These are phyloP conservation scores for Solen grandis DNA, from an alignment of 1,140 invertebrate genomes.

Conservation along the genomic window DNA sequence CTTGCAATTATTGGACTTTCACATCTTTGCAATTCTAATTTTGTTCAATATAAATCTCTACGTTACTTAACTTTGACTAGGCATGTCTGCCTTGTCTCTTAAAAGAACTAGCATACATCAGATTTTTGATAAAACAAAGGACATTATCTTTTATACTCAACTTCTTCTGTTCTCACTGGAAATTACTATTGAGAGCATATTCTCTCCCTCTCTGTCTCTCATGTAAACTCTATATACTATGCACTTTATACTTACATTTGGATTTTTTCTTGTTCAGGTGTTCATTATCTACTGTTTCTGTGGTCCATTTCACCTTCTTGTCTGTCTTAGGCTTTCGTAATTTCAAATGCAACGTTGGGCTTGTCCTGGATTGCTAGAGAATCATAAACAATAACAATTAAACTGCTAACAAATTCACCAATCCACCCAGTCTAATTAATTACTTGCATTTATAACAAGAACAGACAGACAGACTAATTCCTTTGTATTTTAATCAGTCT, in stretches of 20 bases:
- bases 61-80: too few relatives aligned
- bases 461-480: too few relatives aligned
- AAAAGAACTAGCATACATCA: background rate
- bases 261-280: slow-evolving; percentile 96
- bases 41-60: too few relatives aligned
- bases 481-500: too few relatives aligned
- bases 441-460: too few relatives aligned
- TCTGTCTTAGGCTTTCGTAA: slow-evolving; percentile 87
- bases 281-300: slow-evolving; percentile 95
- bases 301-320: slow-evolving; percentile 93
- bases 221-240: slow-evolving; percentile 71
- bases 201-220: background rate
- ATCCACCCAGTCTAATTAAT: too few relatives aligned
- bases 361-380: too few relatives aligned
- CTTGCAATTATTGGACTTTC: too few relatives aligned
- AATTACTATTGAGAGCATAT: background rate
- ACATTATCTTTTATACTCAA: background rate
- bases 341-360: slow-evolving; percentile 84
- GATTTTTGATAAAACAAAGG: background rate
- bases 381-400: too few relatives aligned
- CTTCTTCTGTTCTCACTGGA: background rate
- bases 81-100: too few relatives aligned
- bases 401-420: too few relatives aligned
- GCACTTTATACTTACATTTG: slow-evolving; percentile 90
- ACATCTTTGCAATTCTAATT: too few relatives aligned